Base-by-base conservation (phyloP, 2,888 invertebrate genomes). In the Branchellion lobata region DNA sequence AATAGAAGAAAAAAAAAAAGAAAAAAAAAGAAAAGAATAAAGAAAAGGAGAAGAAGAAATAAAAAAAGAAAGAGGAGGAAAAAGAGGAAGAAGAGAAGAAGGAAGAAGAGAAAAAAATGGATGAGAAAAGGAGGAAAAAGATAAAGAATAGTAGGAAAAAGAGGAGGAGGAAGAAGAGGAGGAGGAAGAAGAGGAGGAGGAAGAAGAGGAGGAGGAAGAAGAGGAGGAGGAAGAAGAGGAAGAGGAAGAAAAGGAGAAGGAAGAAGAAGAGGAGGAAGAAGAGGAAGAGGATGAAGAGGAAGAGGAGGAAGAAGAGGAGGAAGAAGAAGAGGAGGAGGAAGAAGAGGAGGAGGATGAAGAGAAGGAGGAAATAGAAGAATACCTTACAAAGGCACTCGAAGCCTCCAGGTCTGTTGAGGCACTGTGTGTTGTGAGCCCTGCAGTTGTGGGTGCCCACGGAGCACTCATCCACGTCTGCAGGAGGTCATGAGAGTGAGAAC, bases 271-370 rank as follows among this genome's bases (percentile, higher is more conserved):
- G 29, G 65, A 65, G 29, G 8, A 5, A 65, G 8, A 53, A 65
- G 65, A 65, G n/a, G n/a, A 5, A 65, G 65, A 5, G 29, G n/a
- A 65, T 27, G 65, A 21, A 21, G 65, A 65, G n/a, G 65, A 65
- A 21, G 65, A 65, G n/a, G 65, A 65, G n/a, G 65, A 65, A 11
- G 65, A 65, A 5, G 65, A 65, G 8, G 65, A 65, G 8, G 65
- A 65, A 11, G n/a, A 65, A 11, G 65, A 21, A 53, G 53, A 53
- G n/a, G 53, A 53, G n/a, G 53, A 53, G n/a, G n/a, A n/a, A n/a
- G n/a, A n/a, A n/a, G n/a, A n/a, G n/a, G n/a, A n/a, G n/a, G n/a
- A n/a, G n/a, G n/a, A n/a, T n/a, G n/a, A n/a, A n/a, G n/a, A 53
- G 53, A 53, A 53, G 53, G n/a, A 53, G 53, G n/a, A 53, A 53